phyloP scores from a whole-genome alignment of 2,113 vertebrate genomes.

The Cricetomys ansorgei region DNA sequence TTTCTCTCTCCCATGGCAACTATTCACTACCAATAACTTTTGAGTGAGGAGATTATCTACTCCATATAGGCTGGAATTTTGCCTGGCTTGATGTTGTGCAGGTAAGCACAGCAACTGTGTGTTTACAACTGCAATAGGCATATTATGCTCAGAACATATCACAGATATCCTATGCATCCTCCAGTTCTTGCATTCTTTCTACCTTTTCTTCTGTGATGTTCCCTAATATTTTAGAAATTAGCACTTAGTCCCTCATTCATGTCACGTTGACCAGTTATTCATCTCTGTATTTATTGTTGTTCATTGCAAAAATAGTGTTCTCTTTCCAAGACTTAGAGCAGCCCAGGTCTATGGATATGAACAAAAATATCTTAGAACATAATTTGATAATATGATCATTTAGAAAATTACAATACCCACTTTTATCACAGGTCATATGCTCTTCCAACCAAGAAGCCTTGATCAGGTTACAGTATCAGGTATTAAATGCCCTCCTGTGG shows the following conservation, averaged over 20 bases:
- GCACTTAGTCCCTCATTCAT: not conserved
- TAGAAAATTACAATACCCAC: not conserved
- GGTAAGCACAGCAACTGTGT: not conserved
- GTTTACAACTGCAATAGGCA: not conserved
- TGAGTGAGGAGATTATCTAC: not conserved
- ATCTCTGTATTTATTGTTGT: not conserved
- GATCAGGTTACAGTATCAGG: not conserved
- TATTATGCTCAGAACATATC: not conserved
- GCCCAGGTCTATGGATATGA: not conserved
- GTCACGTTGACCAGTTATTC: not conserved
- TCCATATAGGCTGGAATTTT: not conserved
- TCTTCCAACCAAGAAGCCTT: not conserved
- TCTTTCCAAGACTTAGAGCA: not conserved
- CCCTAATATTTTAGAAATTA: not conserved
- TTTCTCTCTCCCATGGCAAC: not conserved
- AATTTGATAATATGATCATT: not conserved
- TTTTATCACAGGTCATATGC: not conserved
- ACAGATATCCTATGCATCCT: not conserved
- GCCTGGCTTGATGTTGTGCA: not conserved
- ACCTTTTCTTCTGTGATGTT: not conserved
- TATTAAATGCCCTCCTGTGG: not conserved
- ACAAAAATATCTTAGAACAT: not conserved
- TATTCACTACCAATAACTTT: not conserved
- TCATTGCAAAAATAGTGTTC: not conserved
- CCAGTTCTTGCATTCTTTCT: not conserved